Evolutionary conservation across 2,888 invertebrate genomes (phyloP).

Genomic region (Sarcophaga rosellei): DNA sequence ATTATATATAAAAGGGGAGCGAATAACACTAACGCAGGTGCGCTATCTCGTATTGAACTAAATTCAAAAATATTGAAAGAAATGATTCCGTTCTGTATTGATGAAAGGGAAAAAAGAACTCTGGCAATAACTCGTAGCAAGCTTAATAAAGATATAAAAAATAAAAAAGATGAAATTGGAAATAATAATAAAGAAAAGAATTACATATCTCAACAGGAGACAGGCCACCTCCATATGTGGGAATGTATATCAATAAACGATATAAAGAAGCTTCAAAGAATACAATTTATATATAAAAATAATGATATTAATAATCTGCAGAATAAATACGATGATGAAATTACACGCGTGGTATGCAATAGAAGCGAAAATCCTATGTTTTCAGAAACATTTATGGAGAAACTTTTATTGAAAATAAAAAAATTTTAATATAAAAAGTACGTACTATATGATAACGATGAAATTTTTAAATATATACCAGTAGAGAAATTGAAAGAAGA

Average conservation of each 20-base stretch:
- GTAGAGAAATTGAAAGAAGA: constrained; percentile 11
- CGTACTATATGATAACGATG: constrained; percentile 1
- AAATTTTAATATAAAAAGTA: constrained; percentile 1
- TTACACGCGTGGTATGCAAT: constrained; percentile 11
- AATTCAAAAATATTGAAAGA: constrained; percentile 5
- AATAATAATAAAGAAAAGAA: neutral
- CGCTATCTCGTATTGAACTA: neutral
- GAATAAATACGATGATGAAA: constrained; percentile 4
- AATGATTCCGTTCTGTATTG: constrained; percentile 3
- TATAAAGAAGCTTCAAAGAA: constrained; percentile 1
- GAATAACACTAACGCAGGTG: too few relatives aligned
- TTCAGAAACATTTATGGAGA: constrained; percentile 1
- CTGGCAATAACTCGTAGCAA: neutral
- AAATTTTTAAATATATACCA: constrained; percentile 1
- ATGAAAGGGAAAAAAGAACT: neutral
- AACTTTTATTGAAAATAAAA: neutral
- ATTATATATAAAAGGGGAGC: too few relatives aligned
- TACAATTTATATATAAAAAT: neutral
- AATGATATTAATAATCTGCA: too few relatives aligned
- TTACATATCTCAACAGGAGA: constrained; percentile 1
- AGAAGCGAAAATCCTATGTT: neutral
- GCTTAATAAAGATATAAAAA: neutral
- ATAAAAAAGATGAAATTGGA: neutral
- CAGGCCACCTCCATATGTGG: neutral
- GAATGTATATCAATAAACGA: neutral